Evolutionary conservation across 37 sponge, comb jelly and placozoan genomes (phyloP).

Genomic region (Dysidea cf. avara): DNA sequence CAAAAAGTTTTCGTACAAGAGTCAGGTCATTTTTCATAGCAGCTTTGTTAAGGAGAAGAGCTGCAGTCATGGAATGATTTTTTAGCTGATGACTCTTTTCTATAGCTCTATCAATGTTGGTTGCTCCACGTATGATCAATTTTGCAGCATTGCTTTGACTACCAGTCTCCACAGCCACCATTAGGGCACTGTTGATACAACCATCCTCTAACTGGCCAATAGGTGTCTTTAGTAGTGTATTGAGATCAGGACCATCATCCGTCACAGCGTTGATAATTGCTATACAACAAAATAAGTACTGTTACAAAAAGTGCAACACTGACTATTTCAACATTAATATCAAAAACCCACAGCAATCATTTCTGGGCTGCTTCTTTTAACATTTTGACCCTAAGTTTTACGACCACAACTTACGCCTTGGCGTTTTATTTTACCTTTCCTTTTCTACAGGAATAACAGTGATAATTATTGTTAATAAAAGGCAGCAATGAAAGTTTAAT

Average conservation of each 20-base stretch:
- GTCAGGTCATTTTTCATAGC: conserved; percentile 22
- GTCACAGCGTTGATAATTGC: conserved; percentile 61
- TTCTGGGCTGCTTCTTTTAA: too few relatives aligned
- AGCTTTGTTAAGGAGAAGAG: conserved; percentile 49
- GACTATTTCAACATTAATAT: too few relatives aligned
- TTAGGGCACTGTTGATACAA: conserved; percentile 44
- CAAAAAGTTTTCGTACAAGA: conserved; percentile 41
- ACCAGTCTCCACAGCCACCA: too few relatives aligned
- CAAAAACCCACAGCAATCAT: too few relatives aligned
- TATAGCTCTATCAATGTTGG: conserved; percentile 22
- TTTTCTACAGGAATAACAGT: too few relatives aligned
- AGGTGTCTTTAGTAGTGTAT: conserved; percentile 25
- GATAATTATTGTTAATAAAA: too few relatives aligned
- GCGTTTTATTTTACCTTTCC: too few relatives aligned
- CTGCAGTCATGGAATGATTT: conserved; percentile 34
- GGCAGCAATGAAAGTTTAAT: too few relatives aligned
- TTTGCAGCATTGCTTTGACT: conserved; percentile 45
- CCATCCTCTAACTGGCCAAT: conserved; percentile 39
- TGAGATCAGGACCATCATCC: conserved; percentile 25
- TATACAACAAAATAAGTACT: too few relatives aligned
- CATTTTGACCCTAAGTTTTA: too few relatives aligned
- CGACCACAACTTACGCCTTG: too few relatives aligned
- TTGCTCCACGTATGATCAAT: conserved; percentile 38
- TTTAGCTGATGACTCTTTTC: background rate
- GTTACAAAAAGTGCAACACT: too few relatives aligned